Percentiles rank a stretch among this genome's conserved stretches.
Conservation (phyloP, 2,113 vertebrate genomes). For the Lota lota region DNA sequence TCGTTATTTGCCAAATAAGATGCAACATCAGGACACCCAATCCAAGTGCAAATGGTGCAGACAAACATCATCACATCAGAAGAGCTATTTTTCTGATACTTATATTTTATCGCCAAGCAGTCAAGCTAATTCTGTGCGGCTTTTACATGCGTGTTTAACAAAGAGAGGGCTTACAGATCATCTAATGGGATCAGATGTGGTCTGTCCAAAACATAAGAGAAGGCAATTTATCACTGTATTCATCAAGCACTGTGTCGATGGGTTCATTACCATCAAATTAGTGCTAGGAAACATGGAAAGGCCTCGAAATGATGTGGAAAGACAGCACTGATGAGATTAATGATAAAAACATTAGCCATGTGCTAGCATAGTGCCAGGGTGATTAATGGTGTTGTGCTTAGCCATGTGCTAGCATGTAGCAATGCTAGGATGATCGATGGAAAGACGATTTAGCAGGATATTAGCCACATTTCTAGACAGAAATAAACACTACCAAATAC, state of each 20-base stretch:
- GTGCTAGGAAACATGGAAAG: slow-evolving; percentile 54
- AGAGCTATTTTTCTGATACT: neutral
- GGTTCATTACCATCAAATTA: slow-evolving; percentile 72
- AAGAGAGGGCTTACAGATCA: slow-evolving; percentile 45
- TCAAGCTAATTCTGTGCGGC: slow-evolving; percentile 16
- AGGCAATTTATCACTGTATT: slow-evolving; percentile 61
- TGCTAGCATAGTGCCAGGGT: slow-evolving; percentile 23
- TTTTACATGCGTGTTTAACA: slow-evolving; percentile 47
- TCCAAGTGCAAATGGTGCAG: neutral
- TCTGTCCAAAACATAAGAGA: slow-evolving; percentile 56
- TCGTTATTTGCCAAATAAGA: neutral
- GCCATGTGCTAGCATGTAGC: slow-evolving; percentile 37
- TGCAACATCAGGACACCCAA: neutral
- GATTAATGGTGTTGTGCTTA: slow-evolving; percentile 34
- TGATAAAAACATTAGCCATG: slow-evolving; percentile 57
- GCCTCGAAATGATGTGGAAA: slow-evolving; percentile 70
- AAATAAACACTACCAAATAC: too few species aligned
- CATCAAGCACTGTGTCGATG: slow-evolving; percentile 60
- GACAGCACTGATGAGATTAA: slow-evolving; percentile 64
- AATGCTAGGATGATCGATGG: slow-evolving; percentile 54
- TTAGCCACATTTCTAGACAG: neutral
- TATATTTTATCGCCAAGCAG: neutral
- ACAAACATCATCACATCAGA: neutral
- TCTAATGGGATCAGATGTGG: slow-evolving; percentile 61
- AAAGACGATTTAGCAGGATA: slow-evolving; percentile 27